Conservation (phyloP, 1,140 invertebrate species). For the Drosophila mauritiana region DNA sequence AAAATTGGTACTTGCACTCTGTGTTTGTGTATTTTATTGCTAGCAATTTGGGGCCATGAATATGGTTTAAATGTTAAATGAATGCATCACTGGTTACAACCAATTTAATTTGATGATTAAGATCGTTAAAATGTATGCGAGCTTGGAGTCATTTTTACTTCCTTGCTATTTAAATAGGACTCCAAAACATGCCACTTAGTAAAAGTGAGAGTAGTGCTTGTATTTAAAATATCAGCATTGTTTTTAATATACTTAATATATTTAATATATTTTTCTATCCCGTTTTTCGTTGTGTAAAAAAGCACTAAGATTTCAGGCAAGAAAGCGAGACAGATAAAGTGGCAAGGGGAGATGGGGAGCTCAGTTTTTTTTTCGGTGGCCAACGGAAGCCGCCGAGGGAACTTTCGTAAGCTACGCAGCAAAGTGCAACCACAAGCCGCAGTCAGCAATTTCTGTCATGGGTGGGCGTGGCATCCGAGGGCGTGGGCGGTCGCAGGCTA, state of each 20-base stretch:
- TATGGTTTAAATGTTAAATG: neutral
- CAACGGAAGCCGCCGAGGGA: constrained; percentile 72
- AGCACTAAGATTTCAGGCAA: constrained; percentile 1
- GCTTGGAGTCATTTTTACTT: too few relatives aligned
- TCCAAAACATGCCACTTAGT: too few relatives aligned
- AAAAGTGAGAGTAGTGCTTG: too few relatives aligned
- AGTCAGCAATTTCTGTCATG: constrained; percentile 72
- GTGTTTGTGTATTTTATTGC: neutral
- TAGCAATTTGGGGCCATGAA: neutral
- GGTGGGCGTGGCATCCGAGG: constrained; percentile 45
- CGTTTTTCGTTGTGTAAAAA: neutral
- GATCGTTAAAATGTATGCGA: neutral
- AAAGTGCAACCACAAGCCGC: constrained; percentile 64
- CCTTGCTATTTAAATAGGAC: too few relatives aligned
- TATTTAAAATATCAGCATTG: too few relatives aligned
- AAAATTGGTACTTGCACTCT: neutral
- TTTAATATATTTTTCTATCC: neutral
- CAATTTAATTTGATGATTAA: neutral
- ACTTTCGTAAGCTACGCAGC: constrained; percentile 76
- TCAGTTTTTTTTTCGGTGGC: constrained; percentile 17
- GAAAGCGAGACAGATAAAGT: constrained; percentile 17
- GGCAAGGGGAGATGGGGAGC: constrained; percentile 3
- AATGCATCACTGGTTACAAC: neutral
- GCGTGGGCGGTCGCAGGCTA: constrained; percentile 21
- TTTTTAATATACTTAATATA: neutral